These are phyloP conservation scores for Baryphthengus martii DNA, from an alignment of 2,113 vertebrate genomes.

Conservation along the genomic window DNA sequence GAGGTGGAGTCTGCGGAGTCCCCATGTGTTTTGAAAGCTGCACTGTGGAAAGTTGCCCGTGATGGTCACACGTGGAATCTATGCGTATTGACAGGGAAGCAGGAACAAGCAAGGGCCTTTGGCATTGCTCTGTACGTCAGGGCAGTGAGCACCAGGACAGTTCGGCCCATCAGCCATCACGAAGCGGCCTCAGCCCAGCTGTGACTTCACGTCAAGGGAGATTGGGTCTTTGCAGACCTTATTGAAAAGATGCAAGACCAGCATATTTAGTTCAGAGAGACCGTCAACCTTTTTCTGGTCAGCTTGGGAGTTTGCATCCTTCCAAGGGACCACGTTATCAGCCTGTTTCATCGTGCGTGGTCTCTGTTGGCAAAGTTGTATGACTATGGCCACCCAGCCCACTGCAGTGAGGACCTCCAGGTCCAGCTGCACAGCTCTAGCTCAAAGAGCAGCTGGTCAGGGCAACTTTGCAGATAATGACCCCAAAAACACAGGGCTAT, in stretches of 20 bases:
- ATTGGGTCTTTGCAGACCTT: not conserved
- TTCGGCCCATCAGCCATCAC: not conserved
- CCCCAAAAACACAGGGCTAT: not conserved
- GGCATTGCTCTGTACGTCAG: not conserved
- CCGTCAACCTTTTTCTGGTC: not conserved
- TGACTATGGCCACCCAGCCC: not conserved
- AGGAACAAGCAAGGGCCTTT: not conserved
- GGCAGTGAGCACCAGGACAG: not conserved
- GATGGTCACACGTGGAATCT: not conserved
- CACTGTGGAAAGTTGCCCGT: not conserved
- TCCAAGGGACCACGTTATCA: fast-evolving
- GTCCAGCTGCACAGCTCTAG: not conserved
- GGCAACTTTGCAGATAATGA: not conserved
- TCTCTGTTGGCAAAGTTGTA: not conserved
- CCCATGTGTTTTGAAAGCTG: not conserved
- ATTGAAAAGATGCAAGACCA: not conserved
- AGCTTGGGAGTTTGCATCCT: not conserved
- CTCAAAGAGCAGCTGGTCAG: not conserved
- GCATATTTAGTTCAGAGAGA: not conserved
- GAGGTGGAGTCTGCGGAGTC: not conserved
- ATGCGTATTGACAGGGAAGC: not conserved
- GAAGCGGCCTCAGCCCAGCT: not conserved
- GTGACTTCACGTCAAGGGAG: not conserved
- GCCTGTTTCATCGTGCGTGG: not conserved
- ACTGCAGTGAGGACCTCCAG: not conserved